These are phyloP conservation scores for Nomada fucata DNA, from an alignment of 2,888 invertebrate species.

Conservation along the genomic window DNA sequence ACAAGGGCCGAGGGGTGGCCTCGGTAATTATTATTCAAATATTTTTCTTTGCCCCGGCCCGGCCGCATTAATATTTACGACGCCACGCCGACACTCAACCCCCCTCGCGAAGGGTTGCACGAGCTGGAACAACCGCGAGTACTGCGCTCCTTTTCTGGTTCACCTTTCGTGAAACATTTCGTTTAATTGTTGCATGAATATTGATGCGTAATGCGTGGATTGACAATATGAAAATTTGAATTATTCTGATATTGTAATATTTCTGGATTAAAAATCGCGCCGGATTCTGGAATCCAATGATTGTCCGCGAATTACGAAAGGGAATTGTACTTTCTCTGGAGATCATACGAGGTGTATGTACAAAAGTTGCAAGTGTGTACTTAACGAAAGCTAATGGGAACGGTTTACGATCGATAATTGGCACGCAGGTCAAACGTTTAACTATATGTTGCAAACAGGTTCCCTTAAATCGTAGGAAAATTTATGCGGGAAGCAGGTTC, in stretches of 20 bases:
- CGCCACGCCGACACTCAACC: constrained; percentile 61
- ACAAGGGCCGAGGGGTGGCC: constrained; percentile 68
- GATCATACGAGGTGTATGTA: neutral
- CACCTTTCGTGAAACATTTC: neutral
- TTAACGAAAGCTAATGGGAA: constrained; percentile 15
- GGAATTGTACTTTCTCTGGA: neutral
- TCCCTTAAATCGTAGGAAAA: neutral
- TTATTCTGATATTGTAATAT: neutral
- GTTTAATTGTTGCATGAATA: too few species aligned
- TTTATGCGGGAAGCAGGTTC: constrained; percentile 8
- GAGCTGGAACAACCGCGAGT: neutral
- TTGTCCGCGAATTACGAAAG: neutral
- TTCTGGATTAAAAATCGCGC: neutral
- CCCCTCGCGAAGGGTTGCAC: constrained; percentile 61
- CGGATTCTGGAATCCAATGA: neutral
- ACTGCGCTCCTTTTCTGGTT: constrained; percentile 9
- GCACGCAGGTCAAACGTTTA: neutral
- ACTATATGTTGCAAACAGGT: neutral
- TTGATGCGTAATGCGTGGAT: too few species aligned
- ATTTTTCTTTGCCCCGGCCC: constrained; percentile 76
- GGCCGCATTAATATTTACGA: constrained; percentile 81
- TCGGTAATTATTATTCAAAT: constrained; percentile 82
- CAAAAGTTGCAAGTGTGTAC: neutral
- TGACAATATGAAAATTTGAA: neutral
- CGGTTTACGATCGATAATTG: constrained; percentile 6